Evolutionary conservation across 1,140 invertebrate species (phyloP).

Genomic region (Phymastichus coffea): DNA sequence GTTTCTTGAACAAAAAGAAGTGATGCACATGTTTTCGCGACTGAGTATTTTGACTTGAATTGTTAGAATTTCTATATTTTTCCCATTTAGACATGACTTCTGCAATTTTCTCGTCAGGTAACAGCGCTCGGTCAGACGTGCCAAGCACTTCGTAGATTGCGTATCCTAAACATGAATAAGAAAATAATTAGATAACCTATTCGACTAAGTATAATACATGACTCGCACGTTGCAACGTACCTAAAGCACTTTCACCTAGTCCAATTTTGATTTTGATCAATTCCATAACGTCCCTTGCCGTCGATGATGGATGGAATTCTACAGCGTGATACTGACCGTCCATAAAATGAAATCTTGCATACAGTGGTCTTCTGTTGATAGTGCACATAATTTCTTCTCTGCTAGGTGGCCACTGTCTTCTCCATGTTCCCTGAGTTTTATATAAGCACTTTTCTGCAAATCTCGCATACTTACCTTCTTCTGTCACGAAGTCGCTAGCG

Average conservation of each 20-base stretch:
- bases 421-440: conserved; percentile 81
- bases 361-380: conserved; percentile 85
- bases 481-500: conserved; percentile 83
- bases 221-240: conserved; percentile 43
- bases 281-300: conserved; percentile 85
- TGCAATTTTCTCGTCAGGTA: conserved; percentile 83
- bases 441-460: conserved; percentile 90
- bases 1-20: conserved; percentile 88
- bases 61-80: conserved; percentile 68
- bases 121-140: conserved; percentile 78
- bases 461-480: conserved; percentile 92
- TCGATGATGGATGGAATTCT: conserved; percentile 92
- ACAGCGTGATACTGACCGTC: conserved; percentile 93
- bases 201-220: neutral
- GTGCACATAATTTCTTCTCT: conserved; percentile 91
- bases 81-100: conserved; percentile 97
- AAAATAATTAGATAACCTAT: neutral
- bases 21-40: conserved; percentile 59
- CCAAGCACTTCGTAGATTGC: conserved; percentile 80
- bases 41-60: conserved; percentile 48
- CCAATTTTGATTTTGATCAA: conserved; percentile 92
- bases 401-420: conserved; percentile 89
- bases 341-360: conserved; percentile 89
- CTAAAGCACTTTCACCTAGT: conserved; percentile 77
- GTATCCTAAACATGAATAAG: conserved; percentile 58